Evolutionary conservation across 2,113 vertebrate species (phyloP), one percentile per base, ranked within the genome.

Genomic region (Gavia stellata): DNA sequence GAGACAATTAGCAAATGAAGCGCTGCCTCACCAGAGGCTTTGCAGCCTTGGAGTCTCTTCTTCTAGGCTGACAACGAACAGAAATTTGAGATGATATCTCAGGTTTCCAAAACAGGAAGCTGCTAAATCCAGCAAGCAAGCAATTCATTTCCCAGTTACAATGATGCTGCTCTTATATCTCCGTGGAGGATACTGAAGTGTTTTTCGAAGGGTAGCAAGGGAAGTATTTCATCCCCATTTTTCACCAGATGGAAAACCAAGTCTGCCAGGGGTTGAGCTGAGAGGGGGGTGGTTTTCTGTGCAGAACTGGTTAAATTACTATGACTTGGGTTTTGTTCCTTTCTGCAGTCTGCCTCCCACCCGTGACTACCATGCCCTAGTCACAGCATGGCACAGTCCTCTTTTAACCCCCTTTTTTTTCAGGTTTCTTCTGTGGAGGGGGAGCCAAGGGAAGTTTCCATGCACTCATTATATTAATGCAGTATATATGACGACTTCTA

Each of bases 1-100:
- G 92, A 94, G 40, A 90, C 94, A 94, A 96, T 97, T 97, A 97
- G 96, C 94, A 95, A 92, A 97, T 90, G 92, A 95, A 90, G 92
- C 28, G 2, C 77, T 93, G 79, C 93, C 63, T 77, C 83, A 71
- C 38, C 86, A 95, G 59, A 80, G 85, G 81, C 94, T 84, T 88
- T 88, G 72, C 83, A 85, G 90, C 81, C 82, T 75, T 47, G 38
- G 77, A 87, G 94, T 52, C 77, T 82, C 90, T 96, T 81, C 81
- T 96, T 87, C 93, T 94, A 53, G 59, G 82, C 90, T 93, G 92
- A 96, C 95, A 96, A 97, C 92, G 97, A 94, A 92, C 84, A 94
- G 96, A 88, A 96, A 94, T 91, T 84, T 81, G 96, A 90, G 91
- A 80, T 83, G 90, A 14, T 82, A 49, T 93, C 96, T 97, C 70